Evolutionary conservation across 2,113 vertebrate genomes (phyloP), one percentile per base, ranked within the genome.

Genomic region (Chaetura pelagica): DNA sequence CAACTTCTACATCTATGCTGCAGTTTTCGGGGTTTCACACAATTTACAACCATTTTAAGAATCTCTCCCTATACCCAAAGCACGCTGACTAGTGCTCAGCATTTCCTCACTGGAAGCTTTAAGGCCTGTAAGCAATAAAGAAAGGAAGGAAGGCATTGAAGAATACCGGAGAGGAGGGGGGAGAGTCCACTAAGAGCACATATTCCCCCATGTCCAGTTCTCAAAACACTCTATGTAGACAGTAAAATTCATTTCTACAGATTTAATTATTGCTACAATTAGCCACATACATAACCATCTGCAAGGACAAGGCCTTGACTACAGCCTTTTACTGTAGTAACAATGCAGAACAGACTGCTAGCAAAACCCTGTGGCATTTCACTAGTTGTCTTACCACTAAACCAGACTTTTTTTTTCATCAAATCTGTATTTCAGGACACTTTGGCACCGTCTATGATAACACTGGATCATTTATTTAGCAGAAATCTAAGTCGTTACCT

Each of bases 41-140:
- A 68, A 49, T 34, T 32, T 58, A 48, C 17, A 66, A 26, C 5
- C 7, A 49, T 86, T 94, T 80, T 30, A 44, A 58, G 63, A 78
- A 46, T 26, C 17, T 6, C 34, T 23, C 55, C 82, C 6, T 29
- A 61, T 9, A 62, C 11, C 29, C 72, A 75, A 64, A 61, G 35
- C 30, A 78, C 5, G 40, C 5, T 38, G 58, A 89, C 16, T n/a
- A 46, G 20, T 4, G 63, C 38, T 30, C 32, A 63, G 49, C 63
- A 75, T 21, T 49, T 29, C 19, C 58, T 55, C 44, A 62, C 30
- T 79, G 63, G 48, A 75, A 69, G 71, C 64, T 69, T 85, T 51
- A 72, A 67, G 92, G 86, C 93, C 79, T 84, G n/a, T 26, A 74
- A 89, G 52, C 82, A 96, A 93, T 17, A 71, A 73, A 95, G 66